Base-by-base conservation (phyloP, 2,797 vertebrate genomes). In the Chaenodraco wilsoni region DNA sequence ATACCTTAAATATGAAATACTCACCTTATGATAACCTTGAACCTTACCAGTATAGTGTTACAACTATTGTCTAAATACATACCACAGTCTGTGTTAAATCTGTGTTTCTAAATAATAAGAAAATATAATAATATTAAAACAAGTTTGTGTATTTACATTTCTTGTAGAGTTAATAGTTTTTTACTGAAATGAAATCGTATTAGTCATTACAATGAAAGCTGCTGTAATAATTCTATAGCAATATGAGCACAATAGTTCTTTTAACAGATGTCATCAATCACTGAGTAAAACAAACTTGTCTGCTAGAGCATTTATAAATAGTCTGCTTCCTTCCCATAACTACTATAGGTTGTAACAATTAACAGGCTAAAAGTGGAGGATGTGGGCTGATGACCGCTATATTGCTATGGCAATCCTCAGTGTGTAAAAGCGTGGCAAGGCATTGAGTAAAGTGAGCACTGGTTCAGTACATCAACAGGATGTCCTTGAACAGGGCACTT, bases 401-500 rank as follows among this genome's bases (percentile, higher is more conserved):
- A 41, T 21, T 41, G 31, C 23, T 31, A 11, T 23, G 16, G 65
- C 41, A 17, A 59, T 64, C 54, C 16, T 43, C 9, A 10, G 43
- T 3, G 7, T 66, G 12, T 62, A 56, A 67, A 63, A 59, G 40
- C 21, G 23, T 2, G 4, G 13, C 33, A 60, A 67, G 31, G 46
- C 60, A 73, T 50, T 49, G 63, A 60, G 68, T 60, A 54, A 75
- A 76, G 55, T 23, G 41, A 66, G 44, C 12, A 48, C 37, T 37
- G 50, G 19, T 64, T 69, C 57, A 54, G 49, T 51, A 40, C 37
- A 70, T 70, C 72, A 75, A 57, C 65, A 49, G 50, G 13, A 12
- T 49, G 63, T 64, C 65, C 73, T 76, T 75, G 57, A 68, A 45
- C 51, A 41, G 43, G 49, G 15, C 31, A 43, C 43, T 62, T 65